Evolutionary conservation across 2,888 invertebrate genomes (phyloP), one percentile per base, ranked within the genome.

Genomic region (Labia minor): DNA sequence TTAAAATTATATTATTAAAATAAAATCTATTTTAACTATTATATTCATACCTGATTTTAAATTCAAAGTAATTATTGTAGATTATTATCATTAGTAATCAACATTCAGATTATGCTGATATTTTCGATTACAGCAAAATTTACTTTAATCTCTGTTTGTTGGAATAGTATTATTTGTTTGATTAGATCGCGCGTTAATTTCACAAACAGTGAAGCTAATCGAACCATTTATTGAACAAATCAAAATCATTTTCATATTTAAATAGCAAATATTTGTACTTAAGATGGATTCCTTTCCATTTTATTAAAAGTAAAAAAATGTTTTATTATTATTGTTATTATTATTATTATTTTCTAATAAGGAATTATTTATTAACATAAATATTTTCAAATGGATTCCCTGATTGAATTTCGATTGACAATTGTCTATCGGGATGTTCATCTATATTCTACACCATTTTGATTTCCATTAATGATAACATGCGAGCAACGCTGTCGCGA

Each of bases 381-480:
- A 33, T 33, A 49, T n/a, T n/a, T 49, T 49, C 16, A 14, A 4
- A 49, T 11, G 6, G n/a, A 14, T 14, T 16, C 2, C 2, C 16
- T 49, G 49, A 49, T 49, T 49, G 49, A 49, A 49, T 49, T 16
- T 49, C 49, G 49, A 49, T 49, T 49, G 49, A 49, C 49, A 26
- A 26, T 26, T 26, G 26, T 26, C 26, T 26, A 26, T 26, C 49
- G 2, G 49, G 49, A 10, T 49, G 49, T 49, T 49, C 49, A 49
- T 49, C 49, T 49, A 4, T 14, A 49, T 49, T 10, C 49, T 49
- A 49, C 49, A 49, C 49, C 49, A 49, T 49, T 49, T 49, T 49
- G 49, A 49, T 49, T 49, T 49, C 49, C 49, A 49, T 49, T 49
- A 49, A 49, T 49, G 49, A 49, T 49, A 49, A 49, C 49, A 49